Evolutionary conservation across 2,113 vertebrate genomes (phyloP).

Genomic region (Cichladusa arquata): DNA sequence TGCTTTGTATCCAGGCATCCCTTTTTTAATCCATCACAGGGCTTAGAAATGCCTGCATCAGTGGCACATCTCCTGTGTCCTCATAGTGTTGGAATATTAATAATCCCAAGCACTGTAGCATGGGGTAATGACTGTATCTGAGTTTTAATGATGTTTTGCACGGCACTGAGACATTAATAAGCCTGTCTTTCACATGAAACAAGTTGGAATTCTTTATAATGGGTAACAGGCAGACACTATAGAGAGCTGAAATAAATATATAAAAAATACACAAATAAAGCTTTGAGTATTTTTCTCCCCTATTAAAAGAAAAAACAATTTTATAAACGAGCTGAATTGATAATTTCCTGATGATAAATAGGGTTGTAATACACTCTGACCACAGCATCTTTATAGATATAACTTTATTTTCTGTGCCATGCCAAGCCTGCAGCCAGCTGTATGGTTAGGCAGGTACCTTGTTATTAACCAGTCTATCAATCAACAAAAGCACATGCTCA

Average conservation of each 20-base stretch:
- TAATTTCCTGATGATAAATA: neutral
- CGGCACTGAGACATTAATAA: constrained; percentile 37
- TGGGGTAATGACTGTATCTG: constrained; percentile 37
- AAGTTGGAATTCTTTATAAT: neutral
- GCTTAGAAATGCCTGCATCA: neutral
- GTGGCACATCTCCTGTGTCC: constrained; percentile 2
- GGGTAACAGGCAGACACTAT: neutral
- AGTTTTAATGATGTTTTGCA: constrained; percentile 52
- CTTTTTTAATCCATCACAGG: constrained; percentile 1
- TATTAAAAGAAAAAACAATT: neutral
- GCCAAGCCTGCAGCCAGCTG: neutral
- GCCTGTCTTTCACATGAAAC: neutral
- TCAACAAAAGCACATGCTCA: neutral
- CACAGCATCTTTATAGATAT: neutral
- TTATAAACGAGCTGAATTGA: neutral
- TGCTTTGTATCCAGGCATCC: constrained; percentile 1
- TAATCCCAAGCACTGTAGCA: neutral
- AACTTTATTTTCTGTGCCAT: neutral
- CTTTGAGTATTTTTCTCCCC: neutral
- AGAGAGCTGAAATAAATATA: neutral
- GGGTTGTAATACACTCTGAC: neutral
- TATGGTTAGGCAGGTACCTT: neutral
- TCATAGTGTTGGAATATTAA: constrained; percentile 22
- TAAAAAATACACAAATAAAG: neutral
- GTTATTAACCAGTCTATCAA: neutral